Conservation (phyloP, 2,113 vertebrate species). For the Menura novaehollandiae region DNA sequence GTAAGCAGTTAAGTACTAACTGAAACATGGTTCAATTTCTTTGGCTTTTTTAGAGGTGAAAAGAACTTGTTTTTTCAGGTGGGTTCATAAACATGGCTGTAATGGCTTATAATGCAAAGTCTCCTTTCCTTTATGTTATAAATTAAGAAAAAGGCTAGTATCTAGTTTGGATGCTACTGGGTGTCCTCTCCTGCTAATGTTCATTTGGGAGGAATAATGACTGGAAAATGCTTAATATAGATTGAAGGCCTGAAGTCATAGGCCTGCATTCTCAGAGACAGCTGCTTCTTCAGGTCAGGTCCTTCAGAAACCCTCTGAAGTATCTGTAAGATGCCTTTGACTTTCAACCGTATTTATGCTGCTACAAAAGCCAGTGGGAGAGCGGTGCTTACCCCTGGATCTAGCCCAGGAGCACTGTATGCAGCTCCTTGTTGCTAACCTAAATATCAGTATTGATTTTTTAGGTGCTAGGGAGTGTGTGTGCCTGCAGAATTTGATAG, state of each 20-base stretch:
- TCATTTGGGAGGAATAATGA: not conserved
- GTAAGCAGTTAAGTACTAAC: not conserved
- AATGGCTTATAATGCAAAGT: not conserved
- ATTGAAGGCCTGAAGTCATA: not conserved
- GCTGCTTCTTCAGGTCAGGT: not conserved
- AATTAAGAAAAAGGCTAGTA: not conserved
- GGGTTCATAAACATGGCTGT: not conserved
- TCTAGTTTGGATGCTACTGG: not conserved
- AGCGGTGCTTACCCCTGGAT: not conserved
- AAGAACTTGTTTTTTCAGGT: not conserved
- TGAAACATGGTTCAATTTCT: not conserved
- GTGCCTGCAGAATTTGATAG: not conserved
- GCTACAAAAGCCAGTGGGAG: not conserved
- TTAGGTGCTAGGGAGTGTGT: not conserved
- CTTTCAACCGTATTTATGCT: not conserved
- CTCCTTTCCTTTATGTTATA: not conserved
- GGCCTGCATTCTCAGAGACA: not conserved
- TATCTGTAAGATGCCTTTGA: not conserved
- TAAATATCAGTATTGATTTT: conserved; percentile 1
- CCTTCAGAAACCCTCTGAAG: not conserved
- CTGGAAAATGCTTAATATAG: not conserved
- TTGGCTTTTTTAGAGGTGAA: not conserved
- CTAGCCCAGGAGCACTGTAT: not conserved
- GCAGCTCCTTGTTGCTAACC: not conserved
- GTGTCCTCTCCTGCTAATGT: rapidly evolving